Conservation (phyloP, 2,888 invertebrate species). For the Drosophila neonasuta region DNA sequence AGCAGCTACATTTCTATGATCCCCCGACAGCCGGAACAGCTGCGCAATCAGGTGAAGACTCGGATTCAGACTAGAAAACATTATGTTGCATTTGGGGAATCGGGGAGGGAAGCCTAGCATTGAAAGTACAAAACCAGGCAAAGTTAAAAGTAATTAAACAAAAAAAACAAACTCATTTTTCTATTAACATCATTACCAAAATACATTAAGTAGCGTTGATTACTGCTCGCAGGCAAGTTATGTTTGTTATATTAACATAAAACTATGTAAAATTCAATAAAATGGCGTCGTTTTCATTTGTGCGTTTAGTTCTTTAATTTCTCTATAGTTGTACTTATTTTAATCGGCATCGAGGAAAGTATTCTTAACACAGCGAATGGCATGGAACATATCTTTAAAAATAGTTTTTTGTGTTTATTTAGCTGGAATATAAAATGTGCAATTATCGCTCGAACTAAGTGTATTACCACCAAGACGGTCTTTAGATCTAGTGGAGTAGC, state of each 20-base stretch:
- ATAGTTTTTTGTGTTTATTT: too few relatives aligned
- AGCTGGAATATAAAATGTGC: too few relatives aligned
- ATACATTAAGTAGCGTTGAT: slow-evolving; percentile 12
- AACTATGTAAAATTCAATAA: slow-evolving; percentile 47
- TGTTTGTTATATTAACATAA: slow-evolving; percentile 54
- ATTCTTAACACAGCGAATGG: too few relatives aligned
- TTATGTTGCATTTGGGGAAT: not conserved
- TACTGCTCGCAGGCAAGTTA: slow-evolving; percentile 18
- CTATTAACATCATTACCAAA: slow-evolving; percentile 8
- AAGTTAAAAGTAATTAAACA: not conserved
- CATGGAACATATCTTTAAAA: too few relatives aligned
- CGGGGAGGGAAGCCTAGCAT: slow-evolving; percentile 13
- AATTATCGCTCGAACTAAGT: too few relatives aligned
- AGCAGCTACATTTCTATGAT: slow-evolving; percentile 91
- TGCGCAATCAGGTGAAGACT: slow-evolving; percentile 29
- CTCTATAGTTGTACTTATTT: too few relatives aligned
- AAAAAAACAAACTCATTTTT: slow-evolving; percentile 5
- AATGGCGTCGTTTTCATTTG: slow-evolving; percentile 55
- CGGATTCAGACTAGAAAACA: slow-evolving; percentile 60
- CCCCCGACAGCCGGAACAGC: slow-evolving; percentile 79
- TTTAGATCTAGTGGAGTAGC: too few relatives aligned
- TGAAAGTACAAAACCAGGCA: slow-evolving; percentile 35
- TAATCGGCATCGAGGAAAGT: too few relatives aligned
- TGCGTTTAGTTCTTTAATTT: too few relatives aligned
- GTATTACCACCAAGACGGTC: too few relatives aligned